Conservation (phyloP, 2,888 invertebrate genomes). For the Ariolimax columbianus region DNA sequence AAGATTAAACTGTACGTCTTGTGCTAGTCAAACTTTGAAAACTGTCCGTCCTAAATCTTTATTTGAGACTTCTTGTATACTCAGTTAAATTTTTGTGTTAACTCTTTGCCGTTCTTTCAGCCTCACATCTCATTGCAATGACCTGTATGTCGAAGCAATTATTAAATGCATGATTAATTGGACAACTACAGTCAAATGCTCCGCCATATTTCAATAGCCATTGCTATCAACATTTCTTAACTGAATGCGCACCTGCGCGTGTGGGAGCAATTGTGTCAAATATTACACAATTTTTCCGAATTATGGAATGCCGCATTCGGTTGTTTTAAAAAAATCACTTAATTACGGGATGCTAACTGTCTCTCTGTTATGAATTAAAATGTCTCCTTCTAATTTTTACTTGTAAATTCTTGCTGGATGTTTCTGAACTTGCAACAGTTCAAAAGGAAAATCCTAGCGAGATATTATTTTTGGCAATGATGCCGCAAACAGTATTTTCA, state of each 20-base stretch:
- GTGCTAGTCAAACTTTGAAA: background rate
- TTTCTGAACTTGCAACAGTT: too few relatives aligned
- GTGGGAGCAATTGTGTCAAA: background rate
- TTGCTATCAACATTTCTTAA: background rate
- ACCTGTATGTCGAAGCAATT: background rate
- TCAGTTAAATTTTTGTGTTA: too few relatives aligned
- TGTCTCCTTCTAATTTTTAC: too few relatives aligned
- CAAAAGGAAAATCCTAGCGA: too few relatives aligned
- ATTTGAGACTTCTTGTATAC: background rate
- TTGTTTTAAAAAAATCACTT: too few relatives aligned
- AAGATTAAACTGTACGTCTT: too few relatives aligned
- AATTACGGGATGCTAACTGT: too few relatives aligned
- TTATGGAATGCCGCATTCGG: too few relatives aligned
- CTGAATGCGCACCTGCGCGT: background rate
- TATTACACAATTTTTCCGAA: background rate
- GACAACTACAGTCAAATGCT: background rate
- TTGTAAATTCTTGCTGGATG: too few relatives aligned
- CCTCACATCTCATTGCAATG: background rate
- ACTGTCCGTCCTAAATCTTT: background rate
- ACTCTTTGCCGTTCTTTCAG: conserved; percentile 1
- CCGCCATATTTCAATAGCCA: background rate
- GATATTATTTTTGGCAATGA: too few relatives aligned
- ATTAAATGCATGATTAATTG: conserved; percentile 14
- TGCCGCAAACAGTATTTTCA: too few relatives aligned
- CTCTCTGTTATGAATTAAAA: too few relatives aligned